These are phyloP conservation scores for Diuraphis noxia DNA, from an alignment of 1,140 invertebrate species.

Conservation along the genomic window DNA sequence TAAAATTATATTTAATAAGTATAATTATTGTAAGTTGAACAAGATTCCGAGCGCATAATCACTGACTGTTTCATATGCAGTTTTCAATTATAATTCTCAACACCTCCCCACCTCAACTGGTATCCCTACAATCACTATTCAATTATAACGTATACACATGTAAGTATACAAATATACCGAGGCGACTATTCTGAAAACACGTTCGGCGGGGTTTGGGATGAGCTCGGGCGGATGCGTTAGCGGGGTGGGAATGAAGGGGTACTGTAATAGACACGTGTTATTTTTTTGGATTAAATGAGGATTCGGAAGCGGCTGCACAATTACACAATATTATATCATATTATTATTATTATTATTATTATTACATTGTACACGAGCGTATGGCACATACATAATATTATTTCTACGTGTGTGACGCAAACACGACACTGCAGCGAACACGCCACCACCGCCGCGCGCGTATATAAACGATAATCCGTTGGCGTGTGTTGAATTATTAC, in stretches of 20 bases:
- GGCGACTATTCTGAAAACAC: not conserved
- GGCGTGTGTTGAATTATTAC: not conserved
- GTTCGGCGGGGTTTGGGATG: not conserved
- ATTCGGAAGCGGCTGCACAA: not conserved
- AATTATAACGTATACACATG: not conserved
- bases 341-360: not conserved
- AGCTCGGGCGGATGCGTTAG: not conserved
- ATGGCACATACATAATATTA: not conserved
- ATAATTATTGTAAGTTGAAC: not conserved
- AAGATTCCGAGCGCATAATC: not conserved
- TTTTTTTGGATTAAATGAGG: not conserved
- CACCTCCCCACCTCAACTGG: no score
- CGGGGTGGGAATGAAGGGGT: no score
- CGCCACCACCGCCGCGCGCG: no score
- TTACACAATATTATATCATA: not conserved
- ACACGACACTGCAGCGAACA: not conserved
- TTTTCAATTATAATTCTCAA: not conserved
- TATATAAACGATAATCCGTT: not conserved
- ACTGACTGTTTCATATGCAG: not conserved
- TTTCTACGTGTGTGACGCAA: not conserved
- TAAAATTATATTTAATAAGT: not conserved
- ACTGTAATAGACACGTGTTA: not conserved
- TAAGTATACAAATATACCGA: not conserved
- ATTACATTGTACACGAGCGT: not conserved
- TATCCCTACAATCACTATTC: not conserved